Evolutionary conservation across 2,113 vertebrate species (phyloP).

Genomic region (Xiphophorus maculatus): DNA sequence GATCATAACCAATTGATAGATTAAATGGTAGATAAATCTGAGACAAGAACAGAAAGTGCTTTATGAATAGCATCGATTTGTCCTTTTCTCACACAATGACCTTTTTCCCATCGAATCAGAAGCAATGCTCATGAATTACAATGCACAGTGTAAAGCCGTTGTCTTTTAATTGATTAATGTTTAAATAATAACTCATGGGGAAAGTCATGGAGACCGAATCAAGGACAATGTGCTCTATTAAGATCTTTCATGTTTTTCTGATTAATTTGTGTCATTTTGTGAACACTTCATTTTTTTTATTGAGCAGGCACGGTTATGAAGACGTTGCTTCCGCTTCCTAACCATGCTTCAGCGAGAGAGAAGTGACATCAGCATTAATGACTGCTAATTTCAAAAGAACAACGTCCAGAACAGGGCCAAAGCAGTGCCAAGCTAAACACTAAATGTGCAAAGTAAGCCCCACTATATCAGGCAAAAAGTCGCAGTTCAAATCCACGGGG

Average conservation of each 20-base stretch:
- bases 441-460: no score
- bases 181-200: conserved; percentile 7
- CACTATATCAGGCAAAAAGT: no score
- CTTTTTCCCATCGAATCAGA: conserved; percentile 21
- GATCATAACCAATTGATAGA: conserved; percentile 32
- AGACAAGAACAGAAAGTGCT: conserved; percentile 14
- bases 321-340: no score
- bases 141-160: conserved; percentile 5
- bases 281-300: no score
- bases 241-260: neutral
- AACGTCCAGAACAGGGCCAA: neutral
- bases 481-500: no score
- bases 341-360: no score
- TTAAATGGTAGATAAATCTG: conserved; percentile 24
- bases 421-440: neutral
- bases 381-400: no score
- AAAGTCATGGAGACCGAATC: neutral
- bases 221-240: neutral
- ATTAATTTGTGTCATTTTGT: no score
- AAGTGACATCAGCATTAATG: no score
- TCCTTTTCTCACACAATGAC: conserved; percentile 13
- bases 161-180: conserved; percentile 19
- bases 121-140: conserved; percentile 5
- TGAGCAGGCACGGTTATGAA: no score
- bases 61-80: conserved; percentile 42